Conservation (phyloP, 1,140 invertebrate species). For the Drosophila sproati region DNA sequence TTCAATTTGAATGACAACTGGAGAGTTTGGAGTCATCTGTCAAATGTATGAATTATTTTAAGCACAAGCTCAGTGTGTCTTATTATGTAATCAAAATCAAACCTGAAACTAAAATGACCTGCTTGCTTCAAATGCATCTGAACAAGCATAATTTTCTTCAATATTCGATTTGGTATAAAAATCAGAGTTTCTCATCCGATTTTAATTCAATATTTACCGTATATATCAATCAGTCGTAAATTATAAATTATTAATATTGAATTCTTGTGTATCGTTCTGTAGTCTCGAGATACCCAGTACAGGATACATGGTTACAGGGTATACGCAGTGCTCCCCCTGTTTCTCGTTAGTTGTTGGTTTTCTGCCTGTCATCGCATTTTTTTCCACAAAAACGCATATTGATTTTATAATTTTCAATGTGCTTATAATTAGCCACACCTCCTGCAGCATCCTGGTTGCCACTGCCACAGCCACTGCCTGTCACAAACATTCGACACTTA, state of each 20-base stretch:
- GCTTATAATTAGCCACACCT: constrained; percentile 68
- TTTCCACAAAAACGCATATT: constrained; percentile 31
- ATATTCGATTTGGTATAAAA: too few relatives aligned
- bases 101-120: too few relatives aligned
- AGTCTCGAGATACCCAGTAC: not conserved
- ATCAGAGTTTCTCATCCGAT: too few relatives aligned
- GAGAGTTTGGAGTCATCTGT: too few relatives aligned
- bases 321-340: constrained; percentile 4
- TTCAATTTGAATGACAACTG: too few relatives aligned
- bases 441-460: constrained; percentile 21
- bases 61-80: too few relatives aligned
- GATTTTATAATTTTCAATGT: constrained; percentile 70
- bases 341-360: constrained; percentile 31
- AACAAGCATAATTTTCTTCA: too few relatives aligned
- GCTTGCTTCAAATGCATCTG: too few relatives aligned
- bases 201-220: too few relatives aligned
- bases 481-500: constrained; percentile 62
- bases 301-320: constrained; percentile 1
- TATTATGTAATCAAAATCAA: too few relatives aligned
- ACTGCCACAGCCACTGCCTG: constrained; percentile 22
- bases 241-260: not conserved
- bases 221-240: too few relatives aligned
- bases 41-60: too few relatives aligned
- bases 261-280: not conserved
- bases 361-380: constrained; percentile 20